A percentile compares a stretch with the other conserved stretches of the same genome.
Evolutionary conservation across 2,797 vertebrate genomes (phyloP).

Genomic region (Chelon labrosus): DNA sequence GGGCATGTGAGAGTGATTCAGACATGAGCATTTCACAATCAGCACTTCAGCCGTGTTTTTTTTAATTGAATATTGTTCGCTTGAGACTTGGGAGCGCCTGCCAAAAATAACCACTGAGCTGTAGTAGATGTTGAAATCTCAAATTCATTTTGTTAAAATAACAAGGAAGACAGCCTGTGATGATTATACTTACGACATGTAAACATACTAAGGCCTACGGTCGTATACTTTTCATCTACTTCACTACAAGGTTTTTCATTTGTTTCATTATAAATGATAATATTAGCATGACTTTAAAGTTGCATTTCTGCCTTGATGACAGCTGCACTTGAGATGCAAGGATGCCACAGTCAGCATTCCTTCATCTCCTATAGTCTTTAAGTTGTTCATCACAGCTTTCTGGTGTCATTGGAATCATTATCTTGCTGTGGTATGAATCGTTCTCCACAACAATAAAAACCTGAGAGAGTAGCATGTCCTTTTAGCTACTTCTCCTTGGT

Average conservation of each 20-base stretch:
- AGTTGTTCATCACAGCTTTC: too few relatives aligned
- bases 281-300: too few relatives aligned
- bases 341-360: too few relatives aligned
- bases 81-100: slow-evolving; percentile 20
- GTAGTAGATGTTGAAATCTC: slow-evolving; percentile 39
- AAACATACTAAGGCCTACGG: neutral
- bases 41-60: slow-evolving; percentile 8
- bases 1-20: slow-evolving; percentile 29
- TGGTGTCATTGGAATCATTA: too few relatives aligned
- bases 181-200: slow-evolving; percentile 14
- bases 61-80: slow-evolving; percentile 14
- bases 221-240: neutral
- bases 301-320: too few relatives aligned
- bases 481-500: too few relatives aligned
- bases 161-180: slow-evolving; percentile 3
- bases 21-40: slow-evolving; percentile 32
- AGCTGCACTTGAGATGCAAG: too few relatives aligned
- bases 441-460: too few relatives aligned
- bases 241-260: neutral
- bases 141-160: slow-evolving; percentile 2
- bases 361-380: too few relatives aligned
- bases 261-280: neutral
- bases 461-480: too few relatives aligned
- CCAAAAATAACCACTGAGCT: slow-evolving; percentile 18
- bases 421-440: too few relatives aligned